A percentile compares a stretch with the other conserved stretches of the same genome.
These are phyloP conservation scores for Macroramphosus scolopax DNA, from an alignment of 2,797 vertebrate species.

Conservation along the genomic window DNA sequence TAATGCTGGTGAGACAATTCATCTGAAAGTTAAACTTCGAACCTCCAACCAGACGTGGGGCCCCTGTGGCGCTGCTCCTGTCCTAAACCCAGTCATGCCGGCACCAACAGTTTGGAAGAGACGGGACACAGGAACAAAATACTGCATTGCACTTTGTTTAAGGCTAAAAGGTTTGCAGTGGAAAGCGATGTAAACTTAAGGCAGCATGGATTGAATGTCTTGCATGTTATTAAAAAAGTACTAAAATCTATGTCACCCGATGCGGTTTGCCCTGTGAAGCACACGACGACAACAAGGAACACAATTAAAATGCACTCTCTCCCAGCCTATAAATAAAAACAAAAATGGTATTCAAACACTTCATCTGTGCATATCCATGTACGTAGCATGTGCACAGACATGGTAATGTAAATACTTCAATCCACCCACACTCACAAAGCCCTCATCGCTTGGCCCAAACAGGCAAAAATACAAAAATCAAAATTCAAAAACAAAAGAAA, in stretches of 20 bases:
- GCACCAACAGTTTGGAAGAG: conserved; percentile 55
- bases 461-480: conserved; percentile 27
- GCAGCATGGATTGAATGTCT: conserved; percentile 86
- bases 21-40: background rate
- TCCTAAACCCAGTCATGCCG: conserved; percentile 58
- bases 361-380: conserved; percentile 44
- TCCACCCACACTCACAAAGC: conserved; percentile 40
- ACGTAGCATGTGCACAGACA: conserved; percentile 47
- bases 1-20: conserved; percentile 21
- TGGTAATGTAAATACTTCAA: conserved; percentile 49
- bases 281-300: conserved; percentile 52
- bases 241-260: conserved; percentile 48
- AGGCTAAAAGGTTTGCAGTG: conserved; percentile 90
- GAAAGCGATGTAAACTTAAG: conserved; percentile 91
- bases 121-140: conserved; percentile 45
- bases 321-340: conserved; percentile 68
- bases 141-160: conserved; percentile 83
- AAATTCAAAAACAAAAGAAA: conserved; percentile 40
- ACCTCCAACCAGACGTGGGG: no score
- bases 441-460: conserved; percentile 22
- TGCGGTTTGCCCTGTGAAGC: conserved; percentile 32
- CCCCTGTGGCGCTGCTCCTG: conserved; percentile 22
- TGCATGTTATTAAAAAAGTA: conserved; percentile 67
- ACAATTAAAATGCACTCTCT: conserved; percentile 57
- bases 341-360: conserved; percentile 42